A percentile compares a stretch with the other conserved stretches of the same genome.
These are phyloP conservation scores for Atherinosoma microstoma DNA, from an alignment of 2,797 vertebrate species.

Conservation along the genomic window DNA sequence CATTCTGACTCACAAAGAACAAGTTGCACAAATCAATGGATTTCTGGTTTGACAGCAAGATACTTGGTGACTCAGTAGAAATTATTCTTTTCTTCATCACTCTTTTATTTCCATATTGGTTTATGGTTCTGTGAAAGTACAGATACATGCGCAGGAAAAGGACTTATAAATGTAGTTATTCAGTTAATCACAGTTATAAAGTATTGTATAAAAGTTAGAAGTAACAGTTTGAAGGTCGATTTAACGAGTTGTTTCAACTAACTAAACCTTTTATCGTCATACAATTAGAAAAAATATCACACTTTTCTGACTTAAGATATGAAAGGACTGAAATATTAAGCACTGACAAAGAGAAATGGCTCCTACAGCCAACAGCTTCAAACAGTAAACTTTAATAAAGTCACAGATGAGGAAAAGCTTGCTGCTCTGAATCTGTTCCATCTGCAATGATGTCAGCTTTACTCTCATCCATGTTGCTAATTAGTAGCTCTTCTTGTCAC, in stretches of 20 bases:
- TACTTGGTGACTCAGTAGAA: not conserved
- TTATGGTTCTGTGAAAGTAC: not conserved
- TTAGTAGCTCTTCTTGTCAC: not conserved
- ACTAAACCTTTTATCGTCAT: not conserved
- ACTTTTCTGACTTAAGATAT: not conserved
- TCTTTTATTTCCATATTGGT: not conserved
- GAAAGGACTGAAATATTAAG: not conserved
- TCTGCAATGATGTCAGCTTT: not conserved
- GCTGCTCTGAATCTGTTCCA: not conserved
- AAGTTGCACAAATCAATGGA: not conserved
- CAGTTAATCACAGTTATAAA: not conserved
- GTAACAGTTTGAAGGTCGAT: not conserved
- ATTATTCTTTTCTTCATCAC: not conserved
- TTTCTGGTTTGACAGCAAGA: not conserved
- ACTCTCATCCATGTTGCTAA: not conserved
- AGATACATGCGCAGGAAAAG: not conserved
- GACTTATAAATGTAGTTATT: not conserved
- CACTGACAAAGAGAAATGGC: not conserved
- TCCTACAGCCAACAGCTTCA: not conserved
- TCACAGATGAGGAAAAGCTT: not conserved
- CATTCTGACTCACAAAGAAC: slow-evolving; percentile 21
- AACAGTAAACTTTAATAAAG: not conserved
- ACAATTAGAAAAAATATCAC: not conserved
- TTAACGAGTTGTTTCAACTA: not conserved
- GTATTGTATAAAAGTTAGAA: not conserved